Evolutionary conservation across 2,113 vertebrate species (phyloP).

Genomic region (Marmota monax): DNA sequence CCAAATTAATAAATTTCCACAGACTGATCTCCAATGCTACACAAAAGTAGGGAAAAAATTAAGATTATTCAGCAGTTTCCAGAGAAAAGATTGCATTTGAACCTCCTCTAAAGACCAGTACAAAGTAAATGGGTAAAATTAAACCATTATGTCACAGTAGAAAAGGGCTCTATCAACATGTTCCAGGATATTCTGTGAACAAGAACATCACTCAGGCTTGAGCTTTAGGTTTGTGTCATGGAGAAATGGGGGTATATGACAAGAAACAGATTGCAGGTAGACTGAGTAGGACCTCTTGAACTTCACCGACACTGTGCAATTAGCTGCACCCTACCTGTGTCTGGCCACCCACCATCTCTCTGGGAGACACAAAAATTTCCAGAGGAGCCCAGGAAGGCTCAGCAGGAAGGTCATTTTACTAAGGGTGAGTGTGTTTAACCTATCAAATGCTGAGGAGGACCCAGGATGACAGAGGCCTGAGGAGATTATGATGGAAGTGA

Average conservation of each 20-base stretch:
- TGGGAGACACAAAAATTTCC: not conserved
- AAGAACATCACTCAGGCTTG: not conserved
- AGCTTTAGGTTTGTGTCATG: not conserved
- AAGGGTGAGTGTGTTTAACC: not conserved
- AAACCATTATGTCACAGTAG: no score
- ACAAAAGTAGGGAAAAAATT: not conserved
- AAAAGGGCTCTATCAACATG: no score
- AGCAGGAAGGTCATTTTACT: not conserved
- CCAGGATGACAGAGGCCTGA: not conserved
- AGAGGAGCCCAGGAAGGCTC: not conserved
- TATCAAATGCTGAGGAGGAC: not conserved
- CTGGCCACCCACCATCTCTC: accelerated
- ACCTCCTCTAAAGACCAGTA: no score
- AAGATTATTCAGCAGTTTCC: no score
- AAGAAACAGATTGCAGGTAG: no score
- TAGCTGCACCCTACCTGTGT: not conserved
- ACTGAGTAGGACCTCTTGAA: no score
- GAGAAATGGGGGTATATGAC: no score
- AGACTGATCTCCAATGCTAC: not conserved
- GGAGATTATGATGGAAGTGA: not conserved
- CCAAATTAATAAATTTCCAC: no score
- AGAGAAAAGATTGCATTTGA: no score
- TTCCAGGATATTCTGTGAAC: no score
- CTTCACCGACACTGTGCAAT: not conserved
- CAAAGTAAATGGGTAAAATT: no score